These are phyloP conservation scores for Ictidomys tridecemlineatus DNA, from an alignment of 2,113 vertebrate genomes.

Conservation along the genomic window DNA sequence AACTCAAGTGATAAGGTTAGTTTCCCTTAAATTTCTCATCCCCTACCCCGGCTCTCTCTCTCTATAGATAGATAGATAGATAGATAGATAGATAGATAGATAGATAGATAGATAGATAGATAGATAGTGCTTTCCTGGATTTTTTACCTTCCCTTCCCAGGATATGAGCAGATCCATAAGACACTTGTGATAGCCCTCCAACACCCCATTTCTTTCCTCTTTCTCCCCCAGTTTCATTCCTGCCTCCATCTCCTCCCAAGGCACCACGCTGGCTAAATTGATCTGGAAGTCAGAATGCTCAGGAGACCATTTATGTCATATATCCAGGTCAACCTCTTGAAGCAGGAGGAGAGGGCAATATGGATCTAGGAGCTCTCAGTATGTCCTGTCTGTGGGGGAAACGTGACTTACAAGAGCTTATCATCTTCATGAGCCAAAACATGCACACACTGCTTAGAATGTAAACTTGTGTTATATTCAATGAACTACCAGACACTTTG, in stretches of 20 bases:
- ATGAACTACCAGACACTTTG: not conserved
- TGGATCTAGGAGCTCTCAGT: not conserved
- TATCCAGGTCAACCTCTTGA: not conserved
- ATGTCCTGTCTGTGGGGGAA: not conserved
- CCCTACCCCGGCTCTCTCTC: no score
- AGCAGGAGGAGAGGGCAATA: not conserved
- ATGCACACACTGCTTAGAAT: not conserved
- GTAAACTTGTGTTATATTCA: not conserved
- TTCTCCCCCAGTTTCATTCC: not conserved
- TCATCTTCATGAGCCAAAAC: not conserved
- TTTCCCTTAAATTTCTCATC: not conserved
- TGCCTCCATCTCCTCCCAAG: not conserved
- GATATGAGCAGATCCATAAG: not conserved
- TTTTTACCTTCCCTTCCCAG: not conserved
- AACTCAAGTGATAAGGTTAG: not conserved
- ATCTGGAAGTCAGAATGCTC: not conserved
- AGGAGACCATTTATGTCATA: not conserved
- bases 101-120: no score
- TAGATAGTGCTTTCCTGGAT: not conserved
- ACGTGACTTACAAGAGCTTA: not conserved
- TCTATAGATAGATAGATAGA: no score
- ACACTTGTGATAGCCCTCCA: no score
- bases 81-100: no score
- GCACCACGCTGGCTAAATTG: not conserved
- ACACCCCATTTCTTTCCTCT: no score